Evolutionary conservation across 2,113 vertebrate genomes (phyloP).

Genomic region (Arothron firmamentum): DNA sequence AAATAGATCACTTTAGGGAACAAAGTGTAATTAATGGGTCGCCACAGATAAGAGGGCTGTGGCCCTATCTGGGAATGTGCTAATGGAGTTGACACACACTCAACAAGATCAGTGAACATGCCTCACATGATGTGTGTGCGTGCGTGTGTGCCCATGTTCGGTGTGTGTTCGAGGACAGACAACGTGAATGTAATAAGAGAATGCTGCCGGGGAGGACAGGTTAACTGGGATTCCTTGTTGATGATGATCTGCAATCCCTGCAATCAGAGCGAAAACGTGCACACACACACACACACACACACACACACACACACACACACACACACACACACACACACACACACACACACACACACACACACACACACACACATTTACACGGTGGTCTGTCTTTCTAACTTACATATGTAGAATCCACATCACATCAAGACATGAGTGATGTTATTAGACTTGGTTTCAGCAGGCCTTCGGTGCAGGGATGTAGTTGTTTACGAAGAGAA

Average conservation of each 20-base stretch:
- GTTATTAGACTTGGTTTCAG: constrained; percentile 68
- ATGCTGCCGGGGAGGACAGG: constrained; percentile 45
- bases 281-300: constrained; percentile 13
- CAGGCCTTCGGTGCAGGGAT: constrained; percentile 62
- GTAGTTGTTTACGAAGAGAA: constrained; percentile 72
- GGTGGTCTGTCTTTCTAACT: constrained; percentile 12
- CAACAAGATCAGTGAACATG: constrained; percentile 64
- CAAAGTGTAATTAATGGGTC: constrained; percentile 85
- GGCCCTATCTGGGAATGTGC: constrained; percentile 81
- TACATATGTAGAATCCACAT: constrained; percentile 34
- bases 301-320: constrained; percentile 9
- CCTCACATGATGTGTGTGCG: constrained; percentile 16
- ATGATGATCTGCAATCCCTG: constrained; percentile 44
- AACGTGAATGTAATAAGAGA: constrained; percentile 2
- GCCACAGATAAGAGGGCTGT: constrained; percentile 75
- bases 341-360: constrained; percentile 16
- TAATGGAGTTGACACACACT: constrained; percentile 80
- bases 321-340: constrained; percentile 6
- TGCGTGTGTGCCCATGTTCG: background rate
- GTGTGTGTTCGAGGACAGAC: constrained; percentile 35
- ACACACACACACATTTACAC: background rate
- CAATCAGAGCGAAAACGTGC: constrained; percentile 54
- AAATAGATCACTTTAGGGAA: constrained; percentile 84
- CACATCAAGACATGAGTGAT: constrained; percentile 71
- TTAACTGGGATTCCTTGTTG: constrained; percentile 52